phyloP scores from a whole-genome alignment of 1,140 invertebrate species.

The Epicauta chinensis region DNA sequence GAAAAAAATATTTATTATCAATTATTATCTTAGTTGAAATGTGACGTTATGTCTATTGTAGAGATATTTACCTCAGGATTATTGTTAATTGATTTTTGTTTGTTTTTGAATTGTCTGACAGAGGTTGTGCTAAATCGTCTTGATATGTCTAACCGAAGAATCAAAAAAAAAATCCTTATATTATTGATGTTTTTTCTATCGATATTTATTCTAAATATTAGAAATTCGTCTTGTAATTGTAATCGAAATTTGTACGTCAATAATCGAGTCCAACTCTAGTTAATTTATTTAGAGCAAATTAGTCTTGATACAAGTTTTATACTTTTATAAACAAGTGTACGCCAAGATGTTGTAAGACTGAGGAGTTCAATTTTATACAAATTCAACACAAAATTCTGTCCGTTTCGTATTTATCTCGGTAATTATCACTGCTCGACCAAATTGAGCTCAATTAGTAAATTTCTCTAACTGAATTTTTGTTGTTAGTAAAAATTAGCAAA shows the following conservation, averaged over 20 bases:
- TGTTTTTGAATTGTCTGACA: constrained; percentile 1
- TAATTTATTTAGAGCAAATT: constrained; percentile 8
- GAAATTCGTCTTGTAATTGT: constrained; percentile 3
- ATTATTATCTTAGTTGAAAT: not conserved
- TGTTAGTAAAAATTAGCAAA: too few relatives aligned
- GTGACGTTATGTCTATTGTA: not conserved
- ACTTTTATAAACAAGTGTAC: constrained; percentile 16
- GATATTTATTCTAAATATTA: not conserved
- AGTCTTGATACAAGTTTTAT: constrained; percentile 22
- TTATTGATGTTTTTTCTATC: not conserved
- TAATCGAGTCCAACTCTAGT: constrained; percentile 7
- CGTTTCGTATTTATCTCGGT: not conserved
- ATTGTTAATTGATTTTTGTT: constrained; percentile 10
- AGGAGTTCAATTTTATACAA: constrained; percentile 9
- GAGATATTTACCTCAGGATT: not conserved
- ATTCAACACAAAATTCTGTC: not conserved
- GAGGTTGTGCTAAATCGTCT: too few relatives aligned
- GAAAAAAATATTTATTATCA: not conserved
- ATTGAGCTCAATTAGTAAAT: too few relatives aligned
- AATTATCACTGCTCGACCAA: too few relatives aligned
- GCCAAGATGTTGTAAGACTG: constrained; percentile 8
- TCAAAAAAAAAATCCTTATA: not conserved
- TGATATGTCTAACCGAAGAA: too few relatives aligned
- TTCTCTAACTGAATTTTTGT: too few relatives aligned
- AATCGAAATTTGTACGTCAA: constrained; percentile 13